Evolutionary conservation across 1,140 invertebrate genomes (phyloP), one percentile per base, ranked within the genome.

Genomic region (Brachionus angularis): DNA sequence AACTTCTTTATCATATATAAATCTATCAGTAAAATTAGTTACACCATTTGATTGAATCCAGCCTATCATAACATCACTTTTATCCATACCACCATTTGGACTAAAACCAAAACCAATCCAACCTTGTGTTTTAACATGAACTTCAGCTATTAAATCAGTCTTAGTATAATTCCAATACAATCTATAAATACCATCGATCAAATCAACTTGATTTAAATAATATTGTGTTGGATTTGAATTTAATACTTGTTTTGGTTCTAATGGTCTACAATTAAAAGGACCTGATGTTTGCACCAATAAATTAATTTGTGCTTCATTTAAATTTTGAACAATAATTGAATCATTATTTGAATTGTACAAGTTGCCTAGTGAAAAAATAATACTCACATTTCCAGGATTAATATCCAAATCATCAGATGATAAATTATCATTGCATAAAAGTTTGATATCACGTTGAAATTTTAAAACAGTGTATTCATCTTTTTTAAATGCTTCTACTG

Each of bases 81-180:
- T 86, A 75, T 84, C 84, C 89, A 91, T 91, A 74, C 86, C 85
- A 64, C 88, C 87, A 78, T 87, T 87, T 71, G 85, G 85, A 73
- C 88, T 90, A 77, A 90, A 88, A 61, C 89, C 89, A 75, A 91
- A 86, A 21, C 88, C 89, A 71, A 91, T 85, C 79, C 89, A 91
- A 74, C 89, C 89, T 74, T 85, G 83, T 46, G 89, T 89, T 80
- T 84, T 67, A 47, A 29, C 33, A 27, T 67, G 62, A 31, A 67
- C 3, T 47, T 67, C 62, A 47, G 31, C 44, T 2, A 67, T 14
- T 8, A 67, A n/a, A 33, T 67, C 47, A n/a, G 2, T 46, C 3
- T 67, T 25, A 21, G 47, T 67, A 33, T 49, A 49, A 34, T 67
- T 67, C 62, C 62, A 67, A 27, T n/a, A 67, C 4, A 67, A 27